Conservation (phyloP, 2,113 vertebrate genomes). For the Aramus guarauna region DNA sequence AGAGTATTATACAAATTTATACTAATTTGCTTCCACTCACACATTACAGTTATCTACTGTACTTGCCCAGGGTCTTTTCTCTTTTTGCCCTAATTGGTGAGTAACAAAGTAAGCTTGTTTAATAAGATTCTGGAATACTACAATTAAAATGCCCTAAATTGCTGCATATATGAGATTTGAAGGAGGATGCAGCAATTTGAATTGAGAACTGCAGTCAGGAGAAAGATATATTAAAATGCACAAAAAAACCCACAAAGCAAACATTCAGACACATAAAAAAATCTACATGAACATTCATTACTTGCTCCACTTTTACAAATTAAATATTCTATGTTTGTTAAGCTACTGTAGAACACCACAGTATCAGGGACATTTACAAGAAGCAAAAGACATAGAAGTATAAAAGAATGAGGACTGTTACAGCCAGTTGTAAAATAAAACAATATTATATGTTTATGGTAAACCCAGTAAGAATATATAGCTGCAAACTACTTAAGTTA, state of each 20-base stretch:
- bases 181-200: background rate
- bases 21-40: background rate
- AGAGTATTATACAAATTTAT: background rate
- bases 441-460: background rate
- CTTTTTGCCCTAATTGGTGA: background rate
- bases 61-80: background rate
- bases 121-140: background rate
- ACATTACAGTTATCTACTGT: background rate
- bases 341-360: background rate
- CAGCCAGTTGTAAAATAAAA: background rate
- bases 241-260: background rate
- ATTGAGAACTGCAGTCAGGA: background rate
- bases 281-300: background rate
- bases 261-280: background rate
- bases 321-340: background rate
- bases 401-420: background rate
- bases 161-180: background rate
- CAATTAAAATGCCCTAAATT: background rate
- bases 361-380: background rate
- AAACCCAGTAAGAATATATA: background rate
- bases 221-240: background rate
- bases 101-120: background rate
- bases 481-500: background rate
- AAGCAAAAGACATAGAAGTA: background rate
- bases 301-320: background rate